Base-by-base conservation (phyloP, 2,888 invertebrate genomes). In the Camptogramma bilineatum region DNA sequence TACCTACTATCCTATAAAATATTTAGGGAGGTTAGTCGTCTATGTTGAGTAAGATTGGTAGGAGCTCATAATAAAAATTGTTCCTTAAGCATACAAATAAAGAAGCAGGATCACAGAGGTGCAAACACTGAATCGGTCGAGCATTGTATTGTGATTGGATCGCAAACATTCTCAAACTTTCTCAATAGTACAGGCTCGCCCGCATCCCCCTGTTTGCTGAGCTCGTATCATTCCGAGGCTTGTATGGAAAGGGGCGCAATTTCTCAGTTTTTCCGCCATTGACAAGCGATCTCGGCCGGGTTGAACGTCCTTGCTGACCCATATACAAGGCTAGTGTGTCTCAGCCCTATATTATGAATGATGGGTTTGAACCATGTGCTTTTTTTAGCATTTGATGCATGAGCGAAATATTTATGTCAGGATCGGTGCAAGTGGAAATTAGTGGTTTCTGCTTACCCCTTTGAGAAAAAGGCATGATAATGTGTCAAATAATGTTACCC, bases 241-340 rank as follows among this genome's bases (percentile, higher is more conserved):
- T n/a, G 8, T 9, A 17, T 44, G 53, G 44, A 44, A 44, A 44
- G 53, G 31, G 34, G 21, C 34, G 54, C 24, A 48, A 48, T 39
- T 48, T 16, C 21, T 34, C 16, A 16, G 34, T 56, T 13, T 17
- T 17, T 31, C 51, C 16, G 17, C 34, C 52, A 53, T 21, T 53
- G 52, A 53, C 21, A n/a, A 42, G 42, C 39, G 18, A 53, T 53
- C 52, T 19, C 42, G 0, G 1, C 7, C 21, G 42, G 1, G 34
- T 39, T 39, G 13, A 39, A 39, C 7, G 28, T 7, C 9, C 34
- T 39, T 39, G 34, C 34, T 39, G 34, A 39, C 34, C 34, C 13
- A 39, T 39, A 39, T 39, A 4, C 34, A 13, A 0, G 13, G 7
- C 4, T 7, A 8, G 7, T 13, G 13, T 13, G 31, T 9, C 2